These are phyloP conservation scores for Xenus cinereus DNA, from an alignment of 2,113 vertebrate genomes.

Conservation along the genomic window DNA sequence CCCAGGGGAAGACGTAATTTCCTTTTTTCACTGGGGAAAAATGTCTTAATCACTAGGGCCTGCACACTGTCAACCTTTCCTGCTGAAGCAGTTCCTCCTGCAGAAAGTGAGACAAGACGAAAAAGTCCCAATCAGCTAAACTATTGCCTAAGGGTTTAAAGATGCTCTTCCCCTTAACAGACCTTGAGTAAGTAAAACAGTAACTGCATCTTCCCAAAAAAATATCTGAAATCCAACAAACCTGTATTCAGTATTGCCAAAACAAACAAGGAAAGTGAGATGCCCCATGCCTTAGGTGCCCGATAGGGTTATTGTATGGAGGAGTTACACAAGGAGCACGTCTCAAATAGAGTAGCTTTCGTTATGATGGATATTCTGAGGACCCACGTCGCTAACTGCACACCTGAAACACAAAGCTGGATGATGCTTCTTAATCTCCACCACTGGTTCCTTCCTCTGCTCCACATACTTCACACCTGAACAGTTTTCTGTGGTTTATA, in stretches of 20 bases:
- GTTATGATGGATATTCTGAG: neutral
- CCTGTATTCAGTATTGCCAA: neutral
- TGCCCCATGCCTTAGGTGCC: neutral
- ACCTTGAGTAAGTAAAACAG: neutral
- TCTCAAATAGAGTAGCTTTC: neutral
- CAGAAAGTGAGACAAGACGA: neutral
- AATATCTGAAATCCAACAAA: neutral
- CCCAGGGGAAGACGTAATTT: neutral
- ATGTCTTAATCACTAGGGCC: neutral
- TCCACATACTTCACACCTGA: neutral
- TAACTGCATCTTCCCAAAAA: neutral
- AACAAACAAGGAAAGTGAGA: neutral
- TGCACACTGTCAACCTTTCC: neutral
- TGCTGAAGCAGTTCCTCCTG: neutral
- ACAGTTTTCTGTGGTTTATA: neutral
- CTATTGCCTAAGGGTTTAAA: neutral
- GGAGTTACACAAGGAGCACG: neutral
- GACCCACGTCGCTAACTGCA: neutral
- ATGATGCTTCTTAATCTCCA: neutral
- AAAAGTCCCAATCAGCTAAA: neutral
- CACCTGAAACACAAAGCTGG: neutral
- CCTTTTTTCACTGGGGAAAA: slow-evolving; percentile 26
- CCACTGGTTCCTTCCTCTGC: neutral
- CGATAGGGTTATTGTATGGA: fast-evolving
- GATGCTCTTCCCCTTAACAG: neutral